These are phyloP conservation scores for Orius insidiosus DNA, from an alignment of 1,140 invertebrate genomes.

Conservation along the genomic window DNA sequence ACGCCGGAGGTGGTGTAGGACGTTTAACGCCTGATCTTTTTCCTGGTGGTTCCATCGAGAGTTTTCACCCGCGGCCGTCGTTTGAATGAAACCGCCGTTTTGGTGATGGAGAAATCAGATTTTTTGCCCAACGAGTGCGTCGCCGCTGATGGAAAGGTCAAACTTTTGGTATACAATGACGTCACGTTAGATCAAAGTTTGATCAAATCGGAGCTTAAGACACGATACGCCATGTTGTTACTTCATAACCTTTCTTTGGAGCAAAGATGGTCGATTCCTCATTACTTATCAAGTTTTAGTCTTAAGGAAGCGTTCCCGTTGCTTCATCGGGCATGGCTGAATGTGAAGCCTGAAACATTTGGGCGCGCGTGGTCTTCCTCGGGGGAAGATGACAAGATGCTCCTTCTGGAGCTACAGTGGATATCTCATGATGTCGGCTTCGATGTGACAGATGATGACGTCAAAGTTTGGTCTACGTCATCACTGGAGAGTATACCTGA, in stretches of 20 bases:
- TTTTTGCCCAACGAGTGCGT: conserved; percentile 28
- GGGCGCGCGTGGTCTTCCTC: conserved; percentile 24
- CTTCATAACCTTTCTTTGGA: conserved; percentile 20
- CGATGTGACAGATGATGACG: conserved; percentile 26
- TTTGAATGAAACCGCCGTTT: conserved; percentile 29
- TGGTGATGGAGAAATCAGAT: conserved; percentile 28
- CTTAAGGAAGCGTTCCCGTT: conserved; percentile 33
- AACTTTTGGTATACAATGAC: conserved; percentile 23
- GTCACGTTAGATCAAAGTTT: conserved; percentile 24
- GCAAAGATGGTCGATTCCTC: conserved; percentile 20
- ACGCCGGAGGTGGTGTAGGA: conserved; percentile 33
- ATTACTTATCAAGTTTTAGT: conserved; percentile 26
- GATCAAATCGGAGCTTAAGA: conserved; percentile 27
- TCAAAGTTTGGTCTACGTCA: conserved; percentile 26
- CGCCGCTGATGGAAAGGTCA: conserved; percentile 26
- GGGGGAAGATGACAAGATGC: conserved; percentile 22
- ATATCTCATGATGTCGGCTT: conserved; percentile 28
- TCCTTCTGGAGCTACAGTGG: conserved; percentile 26
- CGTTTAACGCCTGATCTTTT: conserved; percentile 31
- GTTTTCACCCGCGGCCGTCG: conserved; percentile 30
- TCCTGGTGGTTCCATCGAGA: conserved; percentile 35
- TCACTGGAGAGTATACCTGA: conserved; percentile 11
- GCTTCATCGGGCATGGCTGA: conserved; percentile 31
- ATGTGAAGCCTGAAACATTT: conserved; percentile 29
- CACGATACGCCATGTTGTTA: conserved; percentile 26